Base-by-base conservation (phyloP, 1,140 invertebrate genomes). In the Musca vetustissima region DNA sequence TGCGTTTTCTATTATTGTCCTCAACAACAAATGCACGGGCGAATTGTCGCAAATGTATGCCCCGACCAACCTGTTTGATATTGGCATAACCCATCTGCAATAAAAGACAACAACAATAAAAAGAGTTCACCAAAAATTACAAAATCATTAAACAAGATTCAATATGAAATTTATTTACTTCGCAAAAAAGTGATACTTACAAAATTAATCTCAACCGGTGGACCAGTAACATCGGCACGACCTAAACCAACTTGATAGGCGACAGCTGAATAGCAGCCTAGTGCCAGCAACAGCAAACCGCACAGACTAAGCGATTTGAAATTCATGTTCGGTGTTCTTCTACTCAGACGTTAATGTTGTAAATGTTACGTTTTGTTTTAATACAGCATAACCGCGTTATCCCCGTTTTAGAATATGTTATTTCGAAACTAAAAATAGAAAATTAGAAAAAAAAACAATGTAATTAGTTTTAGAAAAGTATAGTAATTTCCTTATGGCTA, bases 21-120 rank as follows among this genome's bases (percentile, higher is more conserved):
- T 93, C 92, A 9, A 97, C 85, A 25, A 98, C 90, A 80, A 94
- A 97, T 1, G 94, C 90, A 64, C 96, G 84, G 1, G 94, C 88
- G 82, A 91, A 98, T 74, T 94, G 92, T 6, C 96, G 85, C 3
- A 95, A 84, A 83, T 98, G 95, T 57, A 98, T 88, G 8, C 96
- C 96, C 14, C 83, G 84, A 1, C 93, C 92, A 59, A 88, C 89
- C 78, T 97, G 95, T 53, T 88, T 87, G 28, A 93, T 86, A 76
- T 92, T 92, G 0, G 94, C 96, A 84, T 97, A 98, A 15, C 96
- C 95, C 93, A 97, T 95, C 95, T 98, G 80, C 68, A 15, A n/a
- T n/a, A n/a, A n/a, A n/a, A n/a, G n/a, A n/a, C n/a, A n/a, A n/a
- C n/a, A n/a, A n/a, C n/a, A n/a, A n/a, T n/a, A n/a, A 64, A 59